These are phyloP conservation scores for Chrysogorgia sp. DNA, from an alignment of 92 coral and sea anemone genomes.

Conservation along the genomic window DNA sequence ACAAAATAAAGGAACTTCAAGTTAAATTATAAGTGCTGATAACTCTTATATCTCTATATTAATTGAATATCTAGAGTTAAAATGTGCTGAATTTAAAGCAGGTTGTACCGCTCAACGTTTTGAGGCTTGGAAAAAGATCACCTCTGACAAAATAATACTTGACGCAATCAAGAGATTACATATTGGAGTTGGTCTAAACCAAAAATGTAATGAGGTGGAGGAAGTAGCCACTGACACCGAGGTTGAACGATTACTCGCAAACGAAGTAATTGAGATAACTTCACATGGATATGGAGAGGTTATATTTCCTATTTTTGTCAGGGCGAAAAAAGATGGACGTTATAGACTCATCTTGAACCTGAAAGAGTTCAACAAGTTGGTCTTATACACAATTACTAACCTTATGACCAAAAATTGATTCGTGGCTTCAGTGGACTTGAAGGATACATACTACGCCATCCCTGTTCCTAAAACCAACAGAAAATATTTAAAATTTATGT, in stretches of 20 bases:
- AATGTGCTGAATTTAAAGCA: too few relatives aligned
- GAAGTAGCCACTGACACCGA: background rate
- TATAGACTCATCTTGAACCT: slow-evolving; percentile 12
- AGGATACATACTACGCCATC: slow-evolving; percentile 16
- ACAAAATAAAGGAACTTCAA: too few relatives aligned
- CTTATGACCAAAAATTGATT: slow-evolving; percentile 19
- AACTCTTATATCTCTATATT: too few relatives aligned
- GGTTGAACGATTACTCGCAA: slow-evolving; percentile 33
- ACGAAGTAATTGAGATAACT: slow-evolving; percentile 27
- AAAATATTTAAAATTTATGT: slow-evolving; percentile 12
- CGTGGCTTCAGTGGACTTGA: slow-evolving; percentile 15
- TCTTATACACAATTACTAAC: background rate
- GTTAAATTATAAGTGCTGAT: too few relatives aligned
- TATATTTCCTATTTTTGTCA: slow-evolving; percentile 48
- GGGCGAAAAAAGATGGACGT: slow-evolving; percentile 19
- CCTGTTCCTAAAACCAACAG: slow-evolving; percentile 1
- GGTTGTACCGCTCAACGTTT: background rate
- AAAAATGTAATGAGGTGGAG: slow-evolving; percentile 4
- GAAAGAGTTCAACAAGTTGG: slow-evolving; percentile 22
- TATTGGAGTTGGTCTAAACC: background rate
- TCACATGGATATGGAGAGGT: slow-evolving; percentile 23
- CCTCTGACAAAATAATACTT: slow-evolving; percentile 24
- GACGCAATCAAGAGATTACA: slow-evolving; percentile 20
- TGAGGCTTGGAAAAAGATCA: slow-evolving; percentile 22
- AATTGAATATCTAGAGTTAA: too few relatives aligned